These are phyloP conservation scores for Calliphora vicina DNA, from an alignment of 1,140 invertebrate genomes.

Conservation along the genomic window DNA sequence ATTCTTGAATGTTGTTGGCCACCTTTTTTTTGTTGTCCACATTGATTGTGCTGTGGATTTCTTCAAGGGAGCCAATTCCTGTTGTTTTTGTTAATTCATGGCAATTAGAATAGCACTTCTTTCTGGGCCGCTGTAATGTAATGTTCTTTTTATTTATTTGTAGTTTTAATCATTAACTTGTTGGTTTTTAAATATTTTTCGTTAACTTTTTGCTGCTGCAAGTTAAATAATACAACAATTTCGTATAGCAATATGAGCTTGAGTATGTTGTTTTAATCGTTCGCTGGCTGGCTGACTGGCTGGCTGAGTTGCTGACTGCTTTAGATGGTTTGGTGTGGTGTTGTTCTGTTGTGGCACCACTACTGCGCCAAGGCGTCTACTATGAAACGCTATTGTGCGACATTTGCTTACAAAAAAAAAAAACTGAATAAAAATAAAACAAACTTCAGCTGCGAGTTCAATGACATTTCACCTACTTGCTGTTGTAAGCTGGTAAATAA, in stretches of 20 bases:
- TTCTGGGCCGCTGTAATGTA: too few relatives aligned
- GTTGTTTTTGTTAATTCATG: not conserved
- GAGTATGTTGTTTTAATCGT: not conserved
- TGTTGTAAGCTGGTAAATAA: constrained; percentile 20
- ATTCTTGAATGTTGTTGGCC: not conserved
- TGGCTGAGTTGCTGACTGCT: not conserved
- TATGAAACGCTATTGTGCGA: constrained; percentile 3
- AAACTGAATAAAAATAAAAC: constrained; percentile 2
- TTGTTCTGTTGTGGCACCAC: constrained; percentile 13
- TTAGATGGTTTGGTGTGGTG: too few relatives aligned
- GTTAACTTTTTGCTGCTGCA: too few relatives aligned
- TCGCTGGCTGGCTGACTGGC: not conserved
- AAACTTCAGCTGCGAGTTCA: constrained; percentile 52
- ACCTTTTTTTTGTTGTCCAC: not conserved
- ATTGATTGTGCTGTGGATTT: too few relatives aligned
- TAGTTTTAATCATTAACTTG: not conserved
- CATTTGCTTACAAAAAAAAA: constrained; percentile 21
- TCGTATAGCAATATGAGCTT: too few relatives aligned
- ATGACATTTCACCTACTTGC: constrained; percentile 59
- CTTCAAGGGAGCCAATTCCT: not conserved
- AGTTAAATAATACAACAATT: too few relatives aligned
- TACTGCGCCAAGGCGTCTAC: constrained; percentile 35
- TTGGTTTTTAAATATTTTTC: not conserved
- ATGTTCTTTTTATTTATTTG: too few relatives aligned
- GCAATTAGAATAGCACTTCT: not conserved